phyloP scores from a whole-genome alignment of 2,113 vertebrate species.

The Bubo blakistoni region DNA sequence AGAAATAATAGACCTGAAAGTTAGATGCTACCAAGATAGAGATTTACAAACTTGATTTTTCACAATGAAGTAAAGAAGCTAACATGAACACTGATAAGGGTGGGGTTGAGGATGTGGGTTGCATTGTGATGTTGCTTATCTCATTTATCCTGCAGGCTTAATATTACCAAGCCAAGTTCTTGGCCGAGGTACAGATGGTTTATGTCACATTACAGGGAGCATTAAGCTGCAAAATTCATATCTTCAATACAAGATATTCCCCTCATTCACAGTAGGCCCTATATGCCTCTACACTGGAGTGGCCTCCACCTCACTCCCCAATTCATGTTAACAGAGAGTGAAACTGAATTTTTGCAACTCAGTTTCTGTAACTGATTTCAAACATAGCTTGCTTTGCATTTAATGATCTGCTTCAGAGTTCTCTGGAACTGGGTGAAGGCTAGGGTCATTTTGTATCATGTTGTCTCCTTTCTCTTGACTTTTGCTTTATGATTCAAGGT shows the following conservation, averaged over 20 bases:
- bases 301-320: not conserved
- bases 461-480: not conserved
- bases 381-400: not conserved
- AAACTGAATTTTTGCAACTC: not conserved
- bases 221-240: not conserved
- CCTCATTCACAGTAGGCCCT: not conserved
- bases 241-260: not conserved
- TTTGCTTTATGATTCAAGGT: not conserved
- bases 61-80: not conserved
- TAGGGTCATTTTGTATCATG: not conserved
- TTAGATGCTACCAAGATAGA: not conserved
- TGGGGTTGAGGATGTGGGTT: not conserved
- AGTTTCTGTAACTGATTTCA: not conserved
- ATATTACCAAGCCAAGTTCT: not conserved
- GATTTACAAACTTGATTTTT: conserved; percentile 22
- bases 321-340: not conserved
- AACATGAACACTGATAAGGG: not conserved
- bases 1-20: conserved; percentile 16
- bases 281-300: not conserved
- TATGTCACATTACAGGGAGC: not conserved
- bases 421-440: not conserved
- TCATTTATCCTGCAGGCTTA: not conserved
- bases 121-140: not conserved
- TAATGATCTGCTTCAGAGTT: not conserved
- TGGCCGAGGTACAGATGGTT: not conserved